Base-by-base conservation (phyloP, 2,113 vertebrate genomes). In the Rousettus leschenaultii region DNA sequence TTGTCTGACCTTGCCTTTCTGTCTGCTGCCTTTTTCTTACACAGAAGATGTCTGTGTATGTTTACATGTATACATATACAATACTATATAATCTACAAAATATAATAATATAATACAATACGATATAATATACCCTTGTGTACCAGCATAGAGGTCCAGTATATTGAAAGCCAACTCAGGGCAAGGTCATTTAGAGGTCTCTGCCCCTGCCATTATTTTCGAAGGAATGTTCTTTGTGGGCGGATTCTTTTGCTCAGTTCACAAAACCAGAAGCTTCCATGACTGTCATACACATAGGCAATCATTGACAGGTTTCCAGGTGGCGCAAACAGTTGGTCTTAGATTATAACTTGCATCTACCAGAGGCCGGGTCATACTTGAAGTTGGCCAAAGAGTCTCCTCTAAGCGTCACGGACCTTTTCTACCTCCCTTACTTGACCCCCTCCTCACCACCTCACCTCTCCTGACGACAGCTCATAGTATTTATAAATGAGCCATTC, bases 381-480 rank as follows among this genome's bases (percentile, higher is more conserved):
- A 87, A 18, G 66, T 53, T 38, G 82, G 19, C 0, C 5, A 26
- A 45, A 87, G 24, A 35, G 28, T 35, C 21, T 18, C n/a, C 48
- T 18, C 4, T 14, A 61, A 40, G 82, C 4, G 33, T 13, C 10
- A 1, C 7, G 0, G 26, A 1, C 30, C n/a, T 89, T 3, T 11
- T 35, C 38, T n/a, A 3, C 55, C 26, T 63, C 53, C 51, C 7
- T 19, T 48, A 43, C 45, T n/a, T 5, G 26, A 30, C 28, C 5
- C 0, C 3, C n/a, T 59, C 1, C 38, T 30, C 15, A 2, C 7
- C 28, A 16, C 21, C 28, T 91, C 19, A 18, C 30, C 68, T 68
- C 63, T 71, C 48, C 38, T 24, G 48, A 1, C 33, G 40, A 1
- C 28, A 4, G 4, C 43, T 70, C 71, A 19, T 6, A 6, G 8